Evolutionary conservation across 1,140 invertebrate species (phyloP).

Genomic region (Anoplophora glabripennis): DNA sequence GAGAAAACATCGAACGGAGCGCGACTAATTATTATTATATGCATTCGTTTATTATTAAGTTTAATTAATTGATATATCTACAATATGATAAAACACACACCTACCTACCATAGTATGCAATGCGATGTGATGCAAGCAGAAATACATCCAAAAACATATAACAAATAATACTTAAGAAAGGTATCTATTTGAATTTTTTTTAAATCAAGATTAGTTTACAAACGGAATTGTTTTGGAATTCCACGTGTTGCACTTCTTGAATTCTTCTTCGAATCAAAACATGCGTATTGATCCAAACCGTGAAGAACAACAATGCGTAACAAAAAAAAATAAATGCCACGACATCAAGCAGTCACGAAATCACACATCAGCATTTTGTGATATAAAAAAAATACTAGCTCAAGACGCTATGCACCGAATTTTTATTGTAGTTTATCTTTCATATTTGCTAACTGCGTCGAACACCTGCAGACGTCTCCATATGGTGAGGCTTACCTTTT

Average conservation of each 20-base stretch:
- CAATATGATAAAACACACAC: too few relatives aligned
- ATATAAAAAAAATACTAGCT: neutral
- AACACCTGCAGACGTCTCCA: constrained; percentile 11
- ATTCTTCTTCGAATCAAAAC: constrained; percentile 5
- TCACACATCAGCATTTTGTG: neutral
- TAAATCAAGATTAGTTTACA: too few relatives aligned
- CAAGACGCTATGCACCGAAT: neutral
- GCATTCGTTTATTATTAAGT: too few relatives aligned
- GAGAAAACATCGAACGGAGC: too few relatives aligned
- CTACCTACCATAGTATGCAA: too few relatives aligned
- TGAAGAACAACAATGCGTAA: neutral
- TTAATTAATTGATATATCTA: too few relatives aligned
- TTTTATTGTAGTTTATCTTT: neutral
- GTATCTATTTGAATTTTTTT: too few relatives aligned
- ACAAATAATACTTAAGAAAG: too few relatives aligned
- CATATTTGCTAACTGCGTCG: neutral
- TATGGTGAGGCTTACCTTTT: constrained; percentile 53
- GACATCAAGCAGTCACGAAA: neutral
- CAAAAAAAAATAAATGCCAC: neutral
- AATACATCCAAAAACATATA: too few relatives aligned
- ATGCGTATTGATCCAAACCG: constrained; percentile 17
- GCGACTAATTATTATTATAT: too few relatives aligned
- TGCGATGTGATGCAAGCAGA: too few relatives aligned
- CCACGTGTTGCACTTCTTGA: constrained; percentile 14
- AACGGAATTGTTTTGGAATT: neutral